phyloP scores from a whole-genome alignment of 2,888 invertebrate species.

The Lithodes maja region DNA sequence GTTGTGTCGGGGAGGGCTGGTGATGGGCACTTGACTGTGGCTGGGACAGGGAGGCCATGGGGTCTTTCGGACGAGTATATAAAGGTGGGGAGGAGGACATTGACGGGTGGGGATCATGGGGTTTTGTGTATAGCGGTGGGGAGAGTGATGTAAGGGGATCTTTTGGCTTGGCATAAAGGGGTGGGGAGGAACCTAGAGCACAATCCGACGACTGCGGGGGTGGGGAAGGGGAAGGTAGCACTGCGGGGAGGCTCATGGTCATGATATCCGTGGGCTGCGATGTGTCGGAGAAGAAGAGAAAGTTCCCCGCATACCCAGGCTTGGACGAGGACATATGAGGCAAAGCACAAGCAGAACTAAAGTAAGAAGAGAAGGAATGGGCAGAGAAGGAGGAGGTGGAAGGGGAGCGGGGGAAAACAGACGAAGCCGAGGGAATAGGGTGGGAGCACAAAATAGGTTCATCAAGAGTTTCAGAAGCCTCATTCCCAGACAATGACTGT shows the following conservation, averaged over 20 bases:
- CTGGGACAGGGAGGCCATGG: slow-evolving; percentile 21
- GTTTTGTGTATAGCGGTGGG: neutral
- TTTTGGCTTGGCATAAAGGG: slow-evolving; percentile 27
- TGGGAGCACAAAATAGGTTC: slow-evolving; percentile 28
- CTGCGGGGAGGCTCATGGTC: slow-evolving; percentile 68
- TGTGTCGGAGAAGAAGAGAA: slow-evolving; percentile 60
- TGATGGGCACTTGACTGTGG: neutral
- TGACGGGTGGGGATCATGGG: slow-evolving; percentile 13
- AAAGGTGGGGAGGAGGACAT: slow-evolving; percentile 1
- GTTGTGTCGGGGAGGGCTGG: slow-evolving; percentile 25
- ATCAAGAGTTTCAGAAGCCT: neutral
- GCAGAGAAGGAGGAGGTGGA: neutral
- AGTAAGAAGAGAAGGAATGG: neutral
- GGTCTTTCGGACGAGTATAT: slow-evolving; percentile 29
- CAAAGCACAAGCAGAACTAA: slow-evolving; percentile 30
- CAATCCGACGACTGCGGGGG: slow-evolving; percentile 17
- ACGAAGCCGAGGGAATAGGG: slow-evolving; percentile 35
- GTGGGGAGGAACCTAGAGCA: slow-evolving; percentile 26
- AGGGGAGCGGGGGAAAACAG: neutral
- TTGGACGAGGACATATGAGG: slow-evolving; percentile 9
- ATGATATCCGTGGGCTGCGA: slow-evolving; percentile 59
- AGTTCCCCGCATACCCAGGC: slow-evolving; percentile 56
- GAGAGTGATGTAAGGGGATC: slow-evolving; percentile 27
- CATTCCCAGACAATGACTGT: neutral
- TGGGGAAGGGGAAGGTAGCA: slow-evolving; percentile 43